Base-by-base conservation (phyloP, 2,888 invertebrate species). In the Tanypteryx hageni region DNA sequence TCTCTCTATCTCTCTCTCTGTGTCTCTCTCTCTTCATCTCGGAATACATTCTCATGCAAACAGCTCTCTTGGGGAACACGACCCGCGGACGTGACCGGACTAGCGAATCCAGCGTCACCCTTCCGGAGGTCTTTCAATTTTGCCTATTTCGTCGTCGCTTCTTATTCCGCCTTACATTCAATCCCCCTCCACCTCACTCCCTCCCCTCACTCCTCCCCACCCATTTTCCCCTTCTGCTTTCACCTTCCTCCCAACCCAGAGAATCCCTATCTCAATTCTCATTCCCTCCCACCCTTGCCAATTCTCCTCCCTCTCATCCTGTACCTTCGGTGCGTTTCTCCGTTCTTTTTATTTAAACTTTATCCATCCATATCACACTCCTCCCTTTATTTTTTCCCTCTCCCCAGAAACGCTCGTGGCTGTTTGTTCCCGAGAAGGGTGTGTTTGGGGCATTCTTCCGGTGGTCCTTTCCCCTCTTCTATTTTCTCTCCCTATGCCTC, bases 1-100 rank as follows among this genome's bases (percentile, higher is more conserved):
- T n/a, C n/a, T n/a, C 85, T 59, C 85, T 7, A 0, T 58, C 14
- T 16, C 56, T 9, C 22, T 14, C 58, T 22, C n/a, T n/a, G n/a
- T 58, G 22, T 58, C 59, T 22, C n/a, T 44, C 85, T n/a, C 4
- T 44, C 85, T 13, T 14, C 59, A 27, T 22, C 58, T 13, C 22
- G 58, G 59, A 27, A 89, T 64, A 89, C 61, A 89, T 89, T 89
- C 64, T 64, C 89, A 89, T 89, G 89, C 89, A 89, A 89, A 89
- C 89, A 64, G 89, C 68, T 89, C 64, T 61, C 86, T 86, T 9
- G 59, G 57, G 61, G 86, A 86, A 86, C 89, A 68, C 64, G 64
- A 89, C 44, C 89, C 64, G 13, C 64, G 27, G 44, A 89, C 89
- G 89, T 89, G 89, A 89, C 89, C 68, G 31, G 89, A 89, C 64